Evolutionary conservation across 2,888 invertebrate genomes (phyloP), one percentile per base, ranked within the genome.

Genomic region (Rhamnusium bicolor): DNA sequence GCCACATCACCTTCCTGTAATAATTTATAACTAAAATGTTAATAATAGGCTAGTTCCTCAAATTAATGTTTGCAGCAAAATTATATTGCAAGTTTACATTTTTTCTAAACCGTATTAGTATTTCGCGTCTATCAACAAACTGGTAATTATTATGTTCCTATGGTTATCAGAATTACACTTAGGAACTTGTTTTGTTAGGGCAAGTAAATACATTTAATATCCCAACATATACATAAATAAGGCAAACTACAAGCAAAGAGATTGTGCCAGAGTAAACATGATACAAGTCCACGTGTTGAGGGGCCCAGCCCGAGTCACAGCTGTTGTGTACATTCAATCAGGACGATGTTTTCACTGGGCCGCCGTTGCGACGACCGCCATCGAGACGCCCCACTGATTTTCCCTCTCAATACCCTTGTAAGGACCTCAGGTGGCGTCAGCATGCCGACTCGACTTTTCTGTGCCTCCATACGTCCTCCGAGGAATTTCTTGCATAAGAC

Each of bases 291-390:
- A 51, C 29, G 51, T 65, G 29, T 65, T 62, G 54, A 24, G 54
- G 70, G 63, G 29, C 8, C 47, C n/a, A 27, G 24, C 56, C 49
- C 63, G 69, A 66, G 66, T 63, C 75, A 67, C 81, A 81, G 78
- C 73, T 81, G 80, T 79, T 80, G 79, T 81, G 78, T 79, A 80
- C 80, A 77, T 81, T 80, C 81, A 79, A 81, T 80, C 80, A 79
- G 72, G 67, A 69, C 71, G 66, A 66, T 71, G 75, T 73, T 79
- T 75, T 69, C 68, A 21, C 62, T 47, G 29, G 74, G 73, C 51
- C 16, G 49, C 16, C 49, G 18, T 18, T 18, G 51, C 16, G 16
- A 8, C 51, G 18, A 18, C 51, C 18, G 51, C 51, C 51, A 10
- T 7, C 6, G 53, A 32, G 61, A 69, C 70, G 67, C 67, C 73